Base-by-base conservation (phyloP, 1,140 invertebrate genomes). In the Thrips palmi region DNA sequence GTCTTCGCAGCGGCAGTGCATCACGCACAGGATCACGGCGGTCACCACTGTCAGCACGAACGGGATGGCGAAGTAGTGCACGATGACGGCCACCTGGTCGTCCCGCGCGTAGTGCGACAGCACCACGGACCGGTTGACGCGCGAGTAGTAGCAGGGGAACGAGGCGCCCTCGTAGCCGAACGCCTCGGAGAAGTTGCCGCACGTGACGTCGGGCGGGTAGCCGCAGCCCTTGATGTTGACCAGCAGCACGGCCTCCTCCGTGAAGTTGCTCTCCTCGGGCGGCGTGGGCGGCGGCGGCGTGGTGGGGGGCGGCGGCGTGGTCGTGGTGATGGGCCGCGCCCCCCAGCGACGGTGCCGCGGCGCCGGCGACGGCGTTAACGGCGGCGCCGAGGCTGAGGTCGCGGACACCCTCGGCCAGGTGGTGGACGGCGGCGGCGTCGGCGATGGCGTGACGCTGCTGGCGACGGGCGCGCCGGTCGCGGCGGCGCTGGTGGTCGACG, bases 151-250 rank as follows among this genome's bases (percentile, higher is more conserved):
- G 53, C 83, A 87, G 11, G 78, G 77, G 53, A 82, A 86, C 48
- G 68, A 68, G 17, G 74, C 71, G 38, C 80, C 79, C 45, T 77
- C 71, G 46, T 68, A 64, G 35, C 80, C 81, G 49, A 77, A 80
- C 41, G 65, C 70, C 20, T 67, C 64, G 24, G 77, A 82, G 52
- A 87, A 88, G 48, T 81, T 80, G 45, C 72, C 67, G 57, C 84
- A 89, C 48, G 77, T 69, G n/a, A 86, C 77, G 17, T 61, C 64
- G 14, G 84, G 84, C 29, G 82, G 82, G 56, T 85, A 86, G n/a
- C n/a, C n/a, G n/a, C n/a, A 88, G 4, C 81, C 82, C 55, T 80
- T 81, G 52, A 80, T 78, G 57, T 82, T 82, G 36, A 81, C 74
- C 38, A 78, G 57, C 4, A 82, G 62, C 14, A 75, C 68, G 11